These are phyloP conservation scores for Toxotes jaculatrix DNA, from an alignment of 2,113 vertebrate genomes.

Conservation along the genomic window DNA sequence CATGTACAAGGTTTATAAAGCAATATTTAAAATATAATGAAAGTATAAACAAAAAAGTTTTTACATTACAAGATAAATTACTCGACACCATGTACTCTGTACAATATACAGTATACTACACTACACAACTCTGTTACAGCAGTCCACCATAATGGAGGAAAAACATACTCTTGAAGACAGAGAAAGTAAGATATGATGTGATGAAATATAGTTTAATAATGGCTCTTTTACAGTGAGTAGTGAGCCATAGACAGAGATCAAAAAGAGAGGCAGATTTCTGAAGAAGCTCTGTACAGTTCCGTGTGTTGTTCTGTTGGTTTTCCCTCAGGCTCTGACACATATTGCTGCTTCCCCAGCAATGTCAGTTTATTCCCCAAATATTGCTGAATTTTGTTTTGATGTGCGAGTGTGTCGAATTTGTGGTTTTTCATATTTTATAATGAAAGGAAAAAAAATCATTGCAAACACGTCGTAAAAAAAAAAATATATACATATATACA, in stretches of 20 bases:
- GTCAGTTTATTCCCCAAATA: constrained; percentile 46
- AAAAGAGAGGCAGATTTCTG: not conserved
- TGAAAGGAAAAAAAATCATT: not conserved
- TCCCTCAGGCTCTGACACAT: constrained; percentile 67
- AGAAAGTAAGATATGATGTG: not conserved
- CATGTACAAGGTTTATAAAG: too few relatives aligned
- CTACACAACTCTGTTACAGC: too few relatives aligned
- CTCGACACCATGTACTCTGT: not conserved
- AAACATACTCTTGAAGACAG: not conserved
- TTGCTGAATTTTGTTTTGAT: constrained; percentile 35
- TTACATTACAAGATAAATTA: not conserved
- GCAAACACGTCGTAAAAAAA: too few relatives aligned
- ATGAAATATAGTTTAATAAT: not conserved
- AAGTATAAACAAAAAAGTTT: not conserved
- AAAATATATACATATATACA: too few relatives aligned
- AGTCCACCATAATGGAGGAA: not conserved
- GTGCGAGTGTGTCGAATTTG: not conserved
- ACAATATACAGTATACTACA: not conserved
- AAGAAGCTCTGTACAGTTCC: constrained; percentile 19
- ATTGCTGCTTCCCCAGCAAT: constrained; percentile 38
- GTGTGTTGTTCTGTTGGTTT: constrained; percentile 33
- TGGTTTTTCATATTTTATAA: not conserved
- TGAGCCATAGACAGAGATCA: not conserved
- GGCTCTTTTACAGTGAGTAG: not conserved
- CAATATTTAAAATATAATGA: not conserved